A percentile compares a stretch with the other conserved stretches of the same genome.
phyloP scores from a whole-genome alignment of 2,797 vertebrate genomes.

The Anableps anableps region DNA sequence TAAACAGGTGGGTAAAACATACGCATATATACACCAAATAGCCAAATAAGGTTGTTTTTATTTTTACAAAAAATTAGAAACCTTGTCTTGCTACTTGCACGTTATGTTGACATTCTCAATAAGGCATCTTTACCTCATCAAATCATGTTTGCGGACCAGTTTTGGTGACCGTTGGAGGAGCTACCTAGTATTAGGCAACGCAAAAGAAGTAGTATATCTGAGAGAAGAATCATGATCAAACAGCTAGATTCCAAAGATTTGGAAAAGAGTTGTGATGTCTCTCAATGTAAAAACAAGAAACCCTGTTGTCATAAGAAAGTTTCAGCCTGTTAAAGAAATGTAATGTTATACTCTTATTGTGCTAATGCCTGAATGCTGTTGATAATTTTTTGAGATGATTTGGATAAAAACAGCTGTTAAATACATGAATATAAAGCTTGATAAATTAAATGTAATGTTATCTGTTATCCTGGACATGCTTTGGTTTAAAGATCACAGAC shows the following conservation, averaged over 20 bases:
- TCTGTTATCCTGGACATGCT: no score
- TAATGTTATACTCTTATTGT: neutral
- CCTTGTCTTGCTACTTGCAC: neutral
- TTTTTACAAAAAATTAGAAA: neutral
- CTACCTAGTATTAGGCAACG: neutral
- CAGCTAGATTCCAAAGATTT: neutral
- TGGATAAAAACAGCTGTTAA: neutral
- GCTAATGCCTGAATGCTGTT: neutral
- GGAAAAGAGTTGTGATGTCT: neutral
- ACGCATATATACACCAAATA: neutral
- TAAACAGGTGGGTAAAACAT: conserved; percentile 82
- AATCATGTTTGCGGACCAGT: neutral
- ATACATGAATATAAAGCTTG: neutral
- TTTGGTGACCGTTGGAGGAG: no score
- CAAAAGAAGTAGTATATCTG: neutral
- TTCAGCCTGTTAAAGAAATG: neutral
- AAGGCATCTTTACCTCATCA: neutral
- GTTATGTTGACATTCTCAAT: neutral
- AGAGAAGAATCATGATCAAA: neutral
- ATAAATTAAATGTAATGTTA: no score
- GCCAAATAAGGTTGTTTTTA: neutral
- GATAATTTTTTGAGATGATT: neutral
- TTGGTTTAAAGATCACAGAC: neutral
- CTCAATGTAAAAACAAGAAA: neutral
- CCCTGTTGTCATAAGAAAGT: neutral